phyloP scores from a whole-genome alignment of 2,888 invertebrate species.

The Drosophila suboccidentalis region DNA sequence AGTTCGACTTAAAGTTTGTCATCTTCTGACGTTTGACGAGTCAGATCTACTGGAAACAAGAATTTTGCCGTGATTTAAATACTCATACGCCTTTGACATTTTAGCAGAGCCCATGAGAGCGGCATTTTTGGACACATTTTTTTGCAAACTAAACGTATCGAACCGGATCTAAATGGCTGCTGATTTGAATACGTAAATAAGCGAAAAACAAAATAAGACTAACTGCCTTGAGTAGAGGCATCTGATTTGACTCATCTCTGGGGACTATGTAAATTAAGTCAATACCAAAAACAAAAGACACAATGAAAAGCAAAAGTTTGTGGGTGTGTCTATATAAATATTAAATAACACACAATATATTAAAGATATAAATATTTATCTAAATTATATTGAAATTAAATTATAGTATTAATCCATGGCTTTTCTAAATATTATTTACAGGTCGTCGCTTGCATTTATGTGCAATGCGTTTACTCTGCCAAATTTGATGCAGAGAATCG shows the following conservation, averaged over 20 bases:
- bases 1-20: conserved; percentile 52
- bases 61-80: conserved; percentile 49
- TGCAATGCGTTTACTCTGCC: conserved; percentile 85
- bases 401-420: neutral
- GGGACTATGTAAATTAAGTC: conserved; percentile 55
- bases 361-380: neutral
- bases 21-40: conserved; percentile 37
- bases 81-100: conserved; percentile 69
- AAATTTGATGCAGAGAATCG: conserved; percentile 85
- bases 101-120: conserved; percentile 38
- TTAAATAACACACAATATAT: neutral
- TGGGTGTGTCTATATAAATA: conserved; percentile 39
- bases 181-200: conserved; percentile 58
- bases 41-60: conserved; percentile 35
- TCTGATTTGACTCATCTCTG: conserved; percentile 27
- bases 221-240: conserved; percentile 51
- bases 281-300: conserved; percentile 26
- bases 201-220: conserved; percentile 19
- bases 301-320: conserved; percentile 45
- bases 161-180: conserved; percentile 77
- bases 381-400: neutral
- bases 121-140: conserved; percentile 42
- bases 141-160: conserved; percentile 66
- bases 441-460: conserved; percentile 86
- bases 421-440: conserved; percentile 58